Evolutionary conservation across 2,797 vertebrate species (phyloP).

Genomic region (Tarsius wallacei): DNA sequence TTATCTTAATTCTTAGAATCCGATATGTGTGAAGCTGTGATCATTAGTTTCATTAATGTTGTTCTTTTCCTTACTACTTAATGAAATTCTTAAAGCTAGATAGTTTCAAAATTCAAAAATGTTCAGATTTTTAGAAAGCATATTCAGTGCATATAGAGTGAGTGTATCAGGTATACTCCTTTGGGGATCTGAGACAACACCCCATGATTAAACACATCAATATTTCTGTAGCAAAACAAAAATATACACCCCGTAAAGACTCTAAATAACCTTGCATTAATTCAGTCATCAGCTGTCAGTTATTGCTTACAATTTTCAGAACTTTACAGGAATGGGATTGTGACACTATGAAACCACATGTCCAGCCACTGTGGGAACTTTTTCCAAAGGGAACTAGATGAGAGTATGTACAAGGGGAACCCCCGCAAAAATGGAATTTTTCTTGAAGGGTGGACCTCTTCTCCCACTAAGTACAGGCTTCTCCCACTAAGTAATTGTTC

Average conservation of each 20-base stretch:
- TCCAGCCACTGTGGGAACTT: background rate
- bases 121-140: conserved; percentile 60
- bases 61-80: conserved; percentile 20
- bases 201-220: background rate
- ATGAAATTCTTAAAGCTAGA: background rate
- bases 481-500: too few relatives aligned
- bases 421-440: too few relatives aligned
- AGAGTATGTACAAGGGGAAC: background rate
- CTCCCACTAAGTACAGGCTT: too few relatives aligned
- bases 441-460: too few relatives aligned
- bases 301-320: conserved; percentile 49
- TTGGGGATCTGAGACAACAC: background rate
- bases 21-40: background rate
- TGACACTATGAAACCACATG: background rate
- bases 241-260: background rate
- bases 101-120: conserved; percentile 58
- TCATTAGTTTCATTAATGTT: conserved; percentile 62
- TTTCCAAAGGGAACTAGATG: conserved; percentile 1
- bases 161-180: background rate
- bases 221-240: conserved; percentile 70
- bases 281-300: background rate
- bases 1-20: conserved; percentile 45
- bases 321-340: background rate
- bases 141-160: background rate
- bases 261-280: background rate